Base-by-base conservation (phyloP, 1,140 invertebrate species). In the Cecropterus lyciades region DNA sequence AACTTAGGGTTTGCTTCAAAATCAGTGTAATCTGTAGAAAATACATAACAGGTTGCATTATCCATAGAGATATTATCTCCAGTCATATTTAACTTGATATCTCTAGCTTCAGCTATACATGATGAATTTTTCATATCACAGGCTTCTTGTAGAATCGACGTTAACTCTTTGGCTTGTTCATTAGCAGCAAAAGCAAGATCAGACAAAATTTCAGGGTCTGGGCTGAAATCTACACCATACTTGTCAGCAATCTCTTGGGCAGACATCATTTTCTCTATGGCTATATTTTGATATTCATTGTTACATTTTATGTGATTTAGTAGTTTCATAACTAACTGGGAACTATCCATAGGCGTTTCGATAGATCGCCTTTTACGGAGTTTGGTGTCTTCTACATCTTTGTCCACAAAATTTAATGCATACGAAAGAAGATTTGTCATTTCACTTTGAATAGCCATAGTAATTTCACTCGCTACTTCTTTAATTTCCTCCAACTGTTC, bases 221-320 rank as follows among this genome's bases (percentile, higher is more conserved):
- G 86, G 51, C 72, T 82, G 66, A 86, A 92, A 40, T 83, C 80
- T 15, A 91, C 79, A 8, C 84, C 84, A 60, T 76, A 91, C 74
- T 91, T 90, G 20, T 92, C 85, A 53, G 89, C 87, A 11, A 92
- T 92, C 73, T 92, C 85, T 77, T 92, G 87, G 40, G 89, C 89
- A 10, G 79, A 78, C 87, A 92, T 90, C 87, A 92, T 88, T 70
- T 92, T 92, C 11, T 92, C 89, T 15, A 92, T 92, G 0, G 86
- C 86, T 20, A 90, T 82, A 37, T 90, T 92, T 59, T 92, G 89
- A 51, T 84, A 86, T 73, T 92, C 89, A 55, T 90, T 92, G 45
- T 82, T 89, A 0, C 72, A 75, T 65, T 92, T 92, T 0, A 92
- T 92, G 40, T 92, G 89, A 51, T 88, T 85, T 2, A 92, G 66